These are phyloP conservation scores for Beris chalybata DNA, from an alignment of 2,888 invertebrate genomes.

Conservation along the genomic window DNA sequence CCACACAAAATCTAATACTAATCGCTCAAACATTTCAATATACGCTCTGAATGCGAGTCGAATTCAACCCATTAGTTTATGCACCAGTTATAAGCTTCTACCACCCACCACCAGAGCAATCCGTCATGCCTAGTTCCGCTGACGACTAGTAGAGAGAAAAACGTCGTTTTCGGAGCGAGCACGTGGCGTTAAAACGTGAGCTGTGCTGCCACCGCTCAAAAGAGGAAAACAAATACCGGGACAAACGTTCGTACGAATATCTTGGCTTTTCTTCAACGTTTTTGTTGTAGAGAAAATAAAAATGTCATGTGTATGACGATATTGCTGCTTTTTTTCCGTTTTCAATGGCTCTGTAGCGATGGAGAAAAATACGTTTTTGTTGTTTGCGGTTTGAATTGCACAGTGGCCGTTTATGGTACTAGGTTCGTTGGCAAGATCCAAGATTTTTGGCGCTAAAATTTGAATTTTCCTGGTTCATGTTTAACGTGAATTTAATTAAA, in stretches of 20 bases:
- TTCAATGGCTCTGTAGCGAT: no score
- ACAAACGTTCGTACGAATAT: neutral
- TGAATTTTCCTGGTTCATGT: no score
- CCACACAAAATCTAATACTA: neutral
- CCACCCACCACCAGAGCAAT: neutral
- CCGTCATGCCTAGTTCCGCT: constrained; percentile 20
- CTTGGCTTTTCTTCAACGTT: no score
- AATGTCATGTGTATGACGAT: no score
- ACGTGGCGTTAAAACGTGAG: constrained; percentile 40
- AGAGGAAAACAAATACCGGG: constrained; percentile 25
- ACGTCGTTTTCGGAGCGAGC: constrained; percentile 25
- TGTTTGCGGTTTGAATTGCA: no score
- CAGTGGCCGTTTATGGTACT: no score
- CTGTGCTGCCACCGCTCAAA: constrained; percentile 21
- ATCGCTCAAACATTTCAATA: constrained; percentile 9
- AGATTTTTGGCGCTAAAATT: no score
- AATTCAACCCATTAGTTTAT: constrained; percentile 18
- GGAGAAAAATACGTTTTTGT: no score
- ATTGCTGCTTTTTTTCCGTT: no score
- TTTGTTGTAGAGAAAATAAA: no score
- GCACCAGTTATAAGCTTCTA: constrained; percentile 1
- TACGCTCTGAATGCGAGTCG: neutral
- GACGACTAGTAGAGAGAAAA: constrained; percentile 5
- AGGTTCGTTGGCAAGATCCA: no score
- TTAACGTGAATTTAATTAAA: no score